These are phyloP conservation scores for human DNA, from an alignment of 2,113 vertebrate genomes.

Conservation along the genomic window GRCh38 chr3:192464501-192465000, in stretches of 20 bases:
- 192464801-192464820: not conserved
- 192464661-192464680: too few relatives aligned
- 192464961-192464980: not conserved
- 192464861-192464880: not conserved
- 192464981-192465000: not conserved
- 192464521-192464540: too few relatives aligned
- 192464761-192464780: not conserved
- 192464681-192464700: too few relatives aligned
- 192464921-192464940: not conserved
- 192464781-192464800: accelerated
- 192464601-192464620: too few relatives aligned
- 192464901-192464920: not conserved
- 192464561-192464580: too few relatives aligned
- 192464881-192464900: accelerated
- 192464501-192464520: too few relatives aligned
- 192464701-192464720: not conserved
- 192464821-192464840: too few relatives aligned
- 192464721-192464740: not conserved
- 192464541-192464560: too few relatives aligned
- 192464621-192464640: too few relatives aligned
- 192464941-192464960: not conserved
- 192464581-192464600: too few relatives aligned
- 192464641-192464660: too few relatives aligned
- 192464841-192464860: not conserved
- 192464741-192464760: too few relatives aligned